Conservation (phyloP, 2,797 vertebrate genomes). For the Cephalopachus bancanus region DNA sequence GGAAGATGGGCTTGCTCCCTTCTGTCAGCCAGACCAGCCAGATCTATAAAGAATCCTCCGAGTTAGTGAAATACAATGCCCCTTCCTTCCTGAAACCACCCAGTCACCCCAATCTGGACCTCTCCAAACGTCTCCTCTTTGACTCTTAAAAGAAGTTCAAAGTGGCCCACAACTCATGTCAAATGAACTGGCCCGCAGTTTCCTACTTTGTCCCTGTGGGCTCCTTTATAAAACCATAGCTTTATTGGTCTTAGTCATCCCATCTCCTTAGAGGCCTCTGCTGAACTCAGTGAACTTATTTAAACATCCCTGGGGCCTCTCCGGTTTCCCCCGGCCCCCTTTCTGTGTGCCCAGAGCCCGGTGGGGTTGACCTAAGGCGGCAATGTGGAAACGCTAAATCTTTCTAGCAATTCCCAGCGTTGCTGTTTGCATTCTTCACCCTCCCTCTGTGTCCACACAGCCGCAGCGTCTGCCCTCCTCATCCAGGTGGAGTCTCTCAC, state of each 20-base stretch:
- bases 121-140: conserved; percentile 88
- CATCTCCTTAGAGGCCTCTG: conserved; percentile 79
- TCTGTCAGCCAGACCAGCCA: conserved; percentile 76
- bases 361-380: conserved; percentile 18
- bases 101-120: conserved; percentile 78
- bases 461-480: not conserved
- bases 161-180: conserved; percentile 88
- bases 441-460: not conserved
- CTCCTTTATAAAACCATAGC: conserved; percentile 82
- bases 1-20: not conserved
- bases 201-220: conserved; percentile 84
- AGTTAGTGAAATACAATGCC: conserved; percentile 87
- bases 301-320: conserved; percentile 81
- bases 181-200: conserved; percentile 81
- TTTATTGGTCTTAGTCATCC: conserved; percentile 83
- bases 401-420: not conserved
- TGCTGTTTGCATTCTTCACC: not conserved
- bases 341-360: conserved; percentile 40
- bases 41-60: conserved; percentile 84
- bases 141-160: conserved; percentile 89
- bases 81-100: conserved; percentile 86
- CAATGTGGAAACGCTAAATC: conserved; percentile 54
- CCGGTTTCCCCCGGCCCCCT: conserved; percentile 64
- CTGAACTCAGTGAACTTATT: conserved; percentile 84
- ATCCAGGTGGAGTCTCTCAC: not conserved